phyloP scores from a whole-genome alignment of 2,888 invertebrate species.

The Apodemia mormo region DNA sequence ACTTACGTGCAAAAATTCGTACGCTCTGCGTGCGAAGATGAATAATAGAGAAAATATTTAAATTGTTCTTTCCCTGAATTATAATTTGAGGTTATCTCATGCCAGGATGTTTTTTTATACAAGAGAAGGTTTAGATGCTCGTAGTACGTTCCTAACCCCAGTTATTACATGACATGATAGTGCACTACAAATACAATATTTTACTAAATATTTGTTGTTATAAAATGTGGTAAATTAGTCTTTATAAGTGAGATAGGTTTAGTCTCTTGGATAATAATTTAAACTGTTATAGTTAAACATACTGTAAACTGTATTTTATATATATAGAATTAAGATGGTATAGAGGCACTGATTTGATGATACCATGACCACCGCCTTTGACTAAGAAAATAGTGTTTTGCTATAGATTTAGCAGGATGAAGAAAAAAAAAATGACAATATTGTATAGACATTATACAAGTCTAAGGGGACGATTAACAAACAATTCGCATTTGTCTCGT shows the following conservation, averaged over 20 bases:
- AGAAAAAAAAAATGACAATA: background rate
- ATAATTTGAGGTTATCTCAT: background rate
- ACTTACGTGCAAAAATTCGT: background rate
- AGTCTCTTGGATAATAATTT: slow-evolving; percentile 14
- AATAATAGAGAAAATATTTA: slow-evolving; percentile 1
- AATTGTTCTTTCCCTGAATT: background rate
- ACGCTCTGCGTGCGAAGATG: background rate
- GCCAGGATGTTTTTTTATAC: background rate
- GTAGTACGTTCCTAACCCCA: slow-evolving; percentile 7
- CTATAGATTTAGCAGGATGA: background rate
- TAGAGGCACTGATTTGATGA: slow-evolving; percentile 3
- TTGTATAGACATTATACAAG: background rate
- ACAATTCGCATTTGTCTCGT: background rate
- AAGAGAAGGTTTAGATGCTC: background rate
- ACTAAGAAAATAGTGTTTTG: background rate
- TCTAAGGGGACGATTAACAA: background rate
- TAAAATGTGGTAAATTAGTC: slow-evolving; percentile 9
- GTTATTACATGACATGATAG: slow-evolving; percentile 12
- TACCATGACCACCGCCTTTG: background rate
- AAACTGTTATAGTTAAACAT: slow-evolving; percentile 4
- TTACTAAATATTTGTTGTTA: slow-evolving; percentile 12
- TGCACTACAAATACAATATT: slow-evolving; percentile 7
- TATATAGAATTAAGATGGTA: slow-evolving; percentile 3
- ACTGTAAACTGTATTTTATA: background rate
- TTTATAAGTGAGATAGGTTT: slow-evolving; percentile 6